These are phyloP conservation scores for Trinorchestia longiramus DNA, from an alignment of 1,140 invertebrate species.

Conservation along the genomic window DNA sequence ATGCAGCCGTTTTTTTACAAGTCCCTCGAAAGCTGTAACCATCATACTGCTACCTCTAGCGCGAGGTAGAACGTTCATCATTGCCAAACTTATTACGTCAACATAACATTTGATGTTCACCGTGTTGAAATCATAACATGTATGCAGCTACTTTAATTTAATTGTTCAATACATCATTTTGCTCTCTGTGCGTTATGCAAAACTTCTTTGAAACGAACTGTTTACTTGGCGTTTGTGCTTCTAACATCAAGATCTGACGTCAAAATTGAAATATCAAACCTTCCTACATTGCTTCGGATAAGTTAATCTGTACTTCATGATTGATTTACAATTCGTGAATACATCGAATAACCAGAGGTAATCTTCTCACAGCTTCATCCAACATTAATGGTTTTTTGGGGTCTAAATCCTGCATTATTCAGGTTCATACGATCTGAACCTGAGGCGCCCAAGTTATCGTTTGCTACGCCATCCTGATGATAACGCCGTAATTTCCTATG, in stretches of 20 bases:
- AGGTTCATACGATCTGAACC: neutral
- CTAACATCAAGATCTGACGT: neutral
- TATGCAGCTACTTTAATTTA: too few species aligned
- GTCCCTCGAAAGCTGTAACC: neutral
- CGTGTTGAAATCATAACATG: neutral
- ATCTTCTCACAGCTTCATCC: too few species aligned
- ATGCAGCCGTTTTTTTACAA: neutral
- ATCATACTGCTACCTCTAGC: neutral
- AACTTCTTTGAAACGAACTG: neutral
- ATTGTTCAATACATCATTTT: neutral
- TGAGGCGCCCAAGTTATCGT: neutral
- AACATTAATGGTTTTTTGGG: neutral
- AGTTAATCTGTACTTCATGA: neutral
- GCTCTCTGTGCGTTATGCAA: neutral
- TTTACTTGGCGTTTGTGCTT: neutral
- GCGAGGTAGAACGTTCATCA: neutral
- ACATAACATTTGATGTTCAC: neutral
- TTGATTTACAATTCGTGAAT: neutral
- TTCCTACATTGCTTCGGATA: neutral
- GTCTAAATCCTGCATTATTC: neutral
- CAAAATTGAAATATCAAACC: neutral
- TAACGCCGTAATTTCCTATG: slow-evolving; percentile 20
- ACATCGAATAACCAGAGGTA: neutral
- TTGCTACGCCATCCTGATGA: neutral
- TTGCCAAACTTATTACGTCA: neutral